Percentiles rank a stretch among this genome's conserved stretches.
Evolutionary conservation across 2,113 vertebrate species (phyloP).

Genomic region (Fulmarus glacialis): DNA sequence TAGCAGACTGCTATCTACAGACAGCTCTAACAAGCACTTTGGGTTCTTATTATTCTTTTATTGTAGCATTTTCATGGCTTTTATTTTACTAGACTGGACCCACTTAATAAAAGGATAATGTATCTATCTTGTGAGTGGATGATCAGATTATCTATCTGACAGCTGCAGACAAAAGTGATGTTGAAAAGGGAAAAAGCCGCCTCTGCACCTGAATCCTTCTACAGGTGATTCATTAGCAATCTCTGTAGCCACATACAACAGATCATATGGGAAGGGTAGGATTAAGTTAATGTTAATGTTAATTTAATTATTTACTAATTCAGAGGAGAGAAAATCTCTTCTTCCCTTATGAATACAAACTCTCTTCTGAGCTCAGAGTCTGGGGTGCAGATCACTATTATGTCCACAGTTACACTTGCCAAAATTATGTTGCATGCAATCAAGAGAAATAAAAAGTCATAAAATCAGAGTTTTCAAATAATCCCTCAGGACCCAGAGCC

Average conservation of each 20-base stretch:
- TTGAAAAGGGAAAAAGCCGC: background rate
- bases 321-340: background rate
- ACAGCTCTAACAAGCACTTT: background rate
- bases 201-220: background rate
- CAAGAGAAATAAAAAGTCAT: background rate
- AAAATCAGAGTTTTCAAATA: background rate
- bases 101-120: background rate
- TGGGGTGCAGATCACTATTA: background rate
- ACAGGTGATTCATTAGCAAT: background rate
- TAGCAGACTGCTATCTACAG: background rate
- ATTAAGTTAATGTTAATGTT: background rate
- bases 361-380: background rate
- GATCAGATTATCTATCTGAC: background rate
- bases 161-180: background rate
- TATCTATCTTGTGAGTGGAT: background rate
- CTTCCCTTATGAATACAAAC: background rate
- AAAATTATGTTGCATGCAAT: background rate
- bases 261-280: background rate
- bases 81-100: background rate
- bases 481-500: background rate
- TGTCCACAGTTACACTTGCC: background rate
- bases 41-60: background rate
- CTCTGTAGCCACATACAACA: background rate
- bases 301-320: background rate
- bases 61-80: background rate